Evolutionary conservation across 2,797 vertebrate genomes (phyloP), one percentile per base, ranked within the genome.

Genomic region (Protonibea diacanthus): DNA sequence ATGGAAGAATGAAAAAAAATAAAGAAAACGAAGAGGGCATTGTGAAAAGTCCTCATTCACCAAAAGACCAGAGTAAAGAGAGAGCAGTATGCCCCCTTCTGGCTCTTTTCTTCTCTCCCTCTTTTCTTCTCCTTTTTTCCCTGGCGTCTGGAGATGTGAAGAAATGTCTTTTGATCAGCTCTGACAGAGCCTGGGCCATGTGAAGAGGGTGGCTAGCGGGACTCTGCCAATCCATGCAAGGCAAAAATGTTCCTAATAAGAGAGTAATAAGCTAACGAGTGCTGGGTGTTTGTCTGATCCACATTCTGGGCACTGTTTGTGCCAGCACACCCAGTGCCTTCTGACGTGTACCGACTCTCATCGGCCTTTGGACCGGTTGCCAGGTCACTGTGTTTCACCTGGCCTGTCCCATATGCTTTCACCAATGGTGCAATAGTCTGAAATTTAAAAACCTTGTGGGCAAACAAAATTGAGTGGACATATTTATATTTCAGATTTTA

Each of bases 51-150:
- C 92, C 87, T 94, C 91, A 93, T 94, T 94, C 93, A 94, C 91
- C 85, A 92, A 92, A 92, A 93, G 89, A 93, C 88, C 84, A 82
- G 88, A 91, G 91, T 90, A 94, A 93, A 95, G 94, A 95, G 93
- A 95, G 94, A 94, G 93, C 94, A 95, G 94, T 95, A 96, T 97
- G 97, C 97, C 97, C 97, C 97, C 97, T 98, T 97, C 98, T 98
- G 97, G 97, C 94, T 94, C 95, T 94, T 94, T 94, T 95, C 92
- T 95, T 94, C 92, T 95, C 89, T 91, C 91, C 75, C 84, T 93
- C 93, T 93, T 93, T 94, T 93, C 90, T 93, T 92, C 90, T 93
- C 76, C 85, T 92, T 93, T 93, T 90, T 90, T 88, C 89, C 86
- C 88, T 92, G 85, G 87, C 89, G 87, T 95, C 93, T 94, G 89